A percentile compares a stretch with the other conserved stretches of the same genome.
phyloP scores from a whole-genome alignment of 1,140 invertebrate species.

The Chironomus striatipennis region DNA sequence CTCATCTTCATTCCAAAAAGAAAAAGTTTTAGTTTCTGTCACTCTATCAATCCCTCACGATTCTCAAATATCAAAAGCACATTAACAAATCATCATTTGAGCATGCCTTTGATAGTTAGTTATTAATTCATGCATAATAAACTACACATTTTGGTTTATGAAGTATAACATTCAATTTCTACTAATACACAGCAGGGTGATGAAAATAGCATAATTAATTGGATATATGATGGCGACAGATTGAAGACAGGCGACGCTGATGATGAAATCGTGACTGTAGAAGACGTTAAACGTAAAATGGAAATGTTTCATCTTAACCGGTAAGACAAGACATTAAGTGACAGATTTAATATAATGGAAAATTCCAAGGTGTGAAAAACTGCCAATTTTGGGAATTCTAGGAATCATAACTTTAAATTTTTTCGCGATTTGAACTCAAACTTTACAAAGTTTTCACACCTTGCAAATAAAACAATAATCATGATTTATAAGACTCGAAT shows the following conservation, averaged over 20 bases:
- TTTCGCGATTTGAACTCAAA: no score
- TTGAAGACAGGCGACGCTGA: conserved; percentile 34
- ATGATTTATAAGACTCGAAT: not conserved
- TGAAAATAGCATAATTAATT: conserved; percentile 31
- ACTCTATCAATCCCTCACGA: no score
- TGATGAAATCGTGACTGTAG: conserved; percentile 35
- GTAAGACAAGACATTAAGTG: not conserved
- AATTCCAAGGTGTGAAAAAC: not conserved
- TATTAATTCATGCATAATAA: no score
- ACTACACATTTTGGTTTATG: conserved; percentile 30
- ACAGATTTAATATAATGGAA: not conserved
- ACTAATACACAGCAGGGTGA: conserved; percentile 34
- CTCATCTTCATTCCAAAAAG: no score
- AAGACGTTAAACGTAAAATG: conserved; percentile 39
- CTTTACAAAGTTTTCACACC: no score
- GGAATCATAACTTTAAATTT: no score
- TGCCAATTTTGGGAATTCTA: no score
- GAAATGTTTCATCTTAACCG: conserved; percentile 28
- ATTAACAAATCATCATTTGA: no score
- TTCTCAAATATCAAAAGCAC: no score
- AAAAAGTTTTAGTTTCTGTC: no score
- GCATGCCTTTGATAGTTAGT: no score
- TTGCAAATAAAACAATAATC: not conserved
- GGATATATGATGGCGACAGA: conserved; percentile 19
- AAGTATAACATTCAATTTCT: conserved; percentile 27